phyloP scores from a whole-genome alignment of 2,797 vertebrate species.

The Loris lydekkerianus region DNA sequence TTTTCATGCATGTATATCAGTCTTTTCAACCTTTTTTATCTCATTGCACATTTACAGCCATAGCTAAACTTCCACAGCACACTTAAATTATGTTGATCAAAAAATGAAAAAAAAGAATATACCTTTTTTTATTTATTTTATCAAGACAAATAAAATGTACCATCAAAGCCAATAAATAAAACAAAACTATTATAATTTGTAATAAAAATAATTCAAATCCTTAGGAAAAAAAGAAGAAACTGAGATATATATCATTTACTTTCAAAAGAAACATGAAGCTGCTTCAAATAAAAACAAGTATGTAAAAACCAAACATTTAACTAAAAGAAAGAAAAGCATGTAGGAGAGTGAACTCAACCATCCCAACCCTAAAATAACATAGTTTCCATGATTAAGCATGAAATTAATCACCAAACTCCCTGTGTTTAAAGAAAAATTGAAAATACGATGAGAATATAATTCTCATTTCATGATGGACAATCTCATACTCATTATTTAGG shows the following conservation, averaged over 20 bases:
- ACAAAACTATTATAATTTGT: too few relatives aligned
- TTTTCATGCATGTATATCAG: too few relatives aligned
- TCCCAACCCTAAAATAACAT: slow-evolving; percentile 19
- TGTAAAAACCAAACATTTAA: neutral
- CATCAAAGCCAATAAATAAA: too few relatives aligned
- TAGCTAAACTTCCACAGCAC: too few relatives aligned
- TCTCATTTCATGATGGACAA: slow-evolving; percentile 12
- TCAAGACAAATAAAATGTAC: too few relatives aligned
- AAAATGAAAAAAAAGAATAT: too few relatives aligned
- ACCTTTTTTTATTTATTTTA: too few relatives aligned
- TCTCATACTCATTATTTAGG: neutral
- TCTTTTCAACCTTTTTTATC: too few relatives aligned
- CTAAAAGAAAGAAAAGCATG: slow-evolving; percentile 1
- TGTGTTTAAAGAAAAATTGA: slow-evolving; percentile 47
- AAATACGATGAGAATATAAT: slow-evolving; percentile 46
- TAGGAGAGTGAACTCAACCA: neutral
- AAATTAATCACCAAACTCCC: slow-evolving; percentile 52
- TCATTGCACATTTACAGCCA: too few relatives aligned
- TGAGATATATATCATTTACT: neutral
- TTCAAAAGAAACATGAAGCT: slow-evolving; percentile 46
- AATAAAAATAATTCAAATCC: too few relatives aligned
- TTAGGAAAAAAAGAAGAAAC: neutral
- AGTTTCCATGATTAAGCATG: slow-evolving; percentile 46
- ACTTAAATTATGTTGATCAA: too few relatives aligned
- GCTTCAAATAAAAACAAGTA: slow-evolving; percentile 39